These are phyloP conservation scores for Porites rus DNA, from an alignment of 92 coral and sea anemone species.

Conservation along the genomic window DNA sequence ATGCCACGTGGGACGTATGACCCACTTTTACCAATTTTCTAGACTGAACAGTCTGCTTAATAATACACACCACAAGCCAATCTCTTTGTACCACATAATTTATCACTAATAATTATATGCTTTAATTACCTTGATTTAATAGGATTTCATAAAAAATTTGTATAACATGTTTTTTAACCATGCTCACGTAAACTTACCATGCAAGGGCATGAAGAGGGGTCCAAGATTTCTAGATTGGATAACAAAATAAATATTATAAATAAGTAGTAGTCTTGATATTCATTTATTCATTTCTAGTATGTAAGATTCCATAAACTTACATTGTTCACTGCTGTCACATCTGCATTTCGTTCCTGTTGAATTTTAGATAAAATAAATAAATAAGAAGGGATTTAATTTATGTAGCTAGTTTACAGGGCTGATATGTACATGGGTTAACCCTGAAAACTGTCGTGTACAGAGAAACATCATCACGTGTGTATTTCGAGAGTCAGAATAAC, in stretches of 20 bases:
- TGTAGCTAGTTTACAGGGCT: too few species aligned
- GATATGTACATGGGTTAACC: too few species aligned
- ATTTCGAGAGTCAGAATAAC: too few species aligned
- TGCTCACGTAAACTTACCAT: slow-evolving; percentile 60
- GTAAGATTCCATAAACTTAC: slow-evolving; percentile 50
- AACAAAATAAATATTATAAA: neutral
- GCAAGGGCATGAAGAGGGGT: slow-evolving; percentile 96
- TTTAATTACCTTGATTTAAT: neutral
- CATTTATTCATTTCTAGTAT: neutral
- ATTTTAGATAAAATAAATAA: neutral
- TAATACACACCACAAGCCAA: too few species aligned
- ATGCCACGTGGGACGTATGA: too few species aligned
- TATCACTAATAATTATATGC: too few species aligned
- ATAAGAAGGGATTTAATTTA: too few species aligned
- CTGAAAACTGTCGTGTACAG: too few species aligned
- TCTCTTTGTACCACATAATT: too few species aligned
- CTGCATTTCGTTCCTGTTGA: slow-evolving; percentile 89
- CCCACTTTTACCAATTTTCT: too few species aligned
- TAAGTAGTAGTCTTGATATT: neutral
- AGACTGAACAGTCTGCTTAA: too few species aligned
- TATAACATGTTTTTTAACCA: neutral
- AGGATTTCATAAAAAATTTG: neutral
- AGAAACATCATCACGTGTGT: too few species aligned
- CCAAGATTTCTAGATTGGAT: slow-evolving; percentile 79
- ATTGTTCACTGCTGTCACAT: slow-evolving; percentile 83